Conservation (phyloP, 2,888 invertebrate genomes). For the Lasioglossum marginatum region DNA sequence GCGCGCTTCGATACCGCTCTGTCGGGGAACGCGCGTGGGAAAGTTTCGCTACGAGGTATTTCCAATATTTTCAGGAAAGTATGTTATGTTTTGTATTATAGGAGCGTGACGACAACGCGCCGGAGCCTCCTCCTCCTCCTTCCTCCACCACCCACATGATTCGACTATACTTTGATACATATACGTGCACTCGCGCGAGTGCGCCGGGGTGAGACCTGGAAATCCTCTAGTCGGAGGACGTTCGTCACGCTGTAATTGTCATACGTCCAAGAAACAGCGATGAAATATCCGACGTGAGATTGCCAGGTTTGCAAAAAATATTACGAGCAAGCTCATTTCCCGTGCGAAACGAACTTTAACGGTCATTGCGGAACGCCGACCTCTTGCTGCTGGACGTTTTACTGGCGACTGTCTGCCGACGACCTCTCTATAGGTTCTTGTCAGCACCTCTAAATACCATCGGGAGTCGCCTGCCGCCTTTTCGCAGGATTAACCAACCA, state of each 20-base stretch:
- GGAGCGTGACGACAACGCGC: conserved; percentile 24
- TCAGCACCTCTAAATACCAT: neutral
- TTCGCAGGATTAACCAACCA: neutral
- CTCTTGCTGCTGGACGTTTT: neutral
- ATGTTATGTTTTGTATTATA: conserved; percentile 24
- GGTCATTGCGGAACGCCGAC: neutral
- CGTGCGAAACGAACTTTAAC: conserved; percentile 5
- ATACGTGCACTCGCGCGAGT: neutral
- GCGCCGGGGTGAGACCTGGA: neutral
- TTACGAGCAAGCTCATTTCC: neutral
- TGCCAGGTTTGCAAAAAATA: conserved; percentile 14
- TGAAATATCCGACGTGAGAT: conserved; percentile 17
- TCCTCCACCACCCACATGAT: neutral
- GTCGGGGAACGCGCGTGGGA: conserved; percentile 32
- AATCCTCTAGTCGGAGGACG: neutral
- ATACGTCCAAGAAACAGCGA: conserved; percentile 3
- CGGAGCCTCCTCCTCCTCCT: neutral
- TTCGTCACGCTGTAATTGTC: conserved; percentile 8
- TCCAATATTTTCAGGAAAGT: conserved; percentile 39
- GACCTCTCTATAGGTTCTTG: neutral
- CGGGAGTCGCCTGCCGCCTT: neutral
- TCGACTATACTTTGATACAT: neutral
- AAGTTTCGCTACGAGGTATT: conserved; percentile 38
- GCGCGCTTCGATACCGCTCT: conserved; percentile 18
- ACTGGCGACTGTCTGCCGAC: neutral